Percentiles rank a stretch among this genome's conserved stretches.
These are phyloP conservation scores for Neocloeon triangulifer DNA, from an alignment of 1,140 invertebrate species.

Conservation along the genomic window DNA sequence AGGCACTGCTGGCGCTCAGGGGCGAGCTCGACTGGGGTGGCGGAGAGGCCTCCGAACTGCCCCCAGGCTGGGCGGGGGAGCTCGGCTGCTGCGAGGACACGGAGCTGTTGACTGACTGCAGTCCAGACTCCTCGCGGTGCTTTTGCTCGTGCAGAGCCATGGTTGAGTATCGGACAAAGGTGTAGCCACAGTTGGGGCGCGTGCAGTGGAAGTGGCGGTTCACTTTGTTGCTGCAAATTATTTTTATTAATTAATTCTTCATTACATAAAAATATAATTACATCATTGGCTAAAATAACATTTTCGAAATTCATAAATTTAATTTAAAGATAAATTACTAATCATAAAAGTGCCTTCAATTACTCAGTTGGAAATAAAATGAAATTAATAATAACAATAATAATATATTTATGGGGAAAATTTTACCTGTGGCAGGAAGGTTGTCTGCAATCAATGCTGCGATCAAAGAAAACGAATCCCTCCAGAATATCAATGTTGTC, in stretches of 20 bases:
- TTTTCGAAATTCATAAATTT: background rate
- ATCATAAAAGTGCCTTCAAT: background rate
- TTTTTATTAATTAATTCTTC: too few species aligned
- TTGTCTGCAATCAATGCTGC: slow-evolving; percentile 49
- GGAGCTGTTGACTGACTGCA: background rate
- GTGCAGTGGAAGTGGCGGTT: slow-evolving; percentile 60
- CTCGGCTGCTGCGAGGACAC: too few species aligned
- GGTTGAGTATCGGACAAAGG: slow-evolving; percentile 46
- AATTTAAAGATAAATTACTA: background rate
- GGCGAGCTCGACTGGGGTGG: too few species aligned
- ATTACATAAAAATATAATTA: background rate
- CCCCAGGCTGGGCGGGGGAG: too few species aligned
- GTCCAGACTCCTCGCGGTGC: slow-evolving; percentile 15
- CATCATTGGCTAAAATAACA: too few species aligned
- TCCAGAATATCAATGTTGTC: slow-evolving; percentile 59
- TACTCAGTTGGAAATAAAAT: too few species aligned
- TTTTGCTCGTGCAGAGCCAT: slow-evolving; percentile 50
- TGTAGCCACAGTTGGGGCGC: slow-evolving; percentile 44
- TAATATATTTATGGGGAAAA: slow-evolving; percentile 2
- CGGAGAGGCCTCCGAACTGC: too few species aligned
- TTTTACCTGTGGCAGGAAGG: slow-evolving; percentile 30
- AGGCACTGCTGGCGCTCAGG: too few species aligned
- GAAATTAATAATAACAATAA: slow-evolving; percentile 7
- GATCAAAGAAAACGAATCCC: slow-evolving; percentile 60
- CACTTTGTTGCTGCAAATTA: slow-evolving; percentile 30